Conservation (phyloP, 2,888 invertebrate species). For the Sinopyrophorus schimmeli region DNA sequence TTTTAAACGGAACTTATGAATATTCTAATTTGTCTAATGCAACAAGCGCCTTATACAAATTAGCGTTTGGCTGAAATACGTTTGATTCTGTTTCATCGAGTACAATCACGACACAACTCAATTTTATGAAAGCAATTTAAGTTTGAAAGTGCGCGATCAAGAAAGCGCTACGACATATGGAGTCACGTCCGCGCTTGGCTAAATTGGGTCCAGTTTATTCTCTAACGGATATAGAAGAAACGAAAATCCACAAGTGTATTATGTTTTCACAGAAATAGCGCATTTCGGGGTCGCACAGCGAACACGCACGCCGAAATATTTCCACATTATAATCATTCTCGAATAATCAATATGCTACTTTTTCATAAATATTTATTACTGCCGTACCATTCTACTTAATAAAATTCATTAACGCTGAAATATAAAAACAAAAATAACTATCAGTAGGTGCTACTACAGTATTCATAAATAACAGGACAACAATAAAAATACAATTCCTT, state of each 20-base stretch:
- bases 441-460: no score
- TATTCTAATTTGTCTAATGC: constrained; percentile 7
- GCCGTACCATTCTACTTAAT: no score
- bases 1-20: constrained; percentile 7
- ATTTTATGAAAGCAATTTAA: constrained; percentile 39
- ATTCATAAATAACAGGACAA: no score
- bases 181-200: constrained; percentile 36
- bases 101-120: constrained; percentile 35
- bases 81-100: constrained; percentile 15
- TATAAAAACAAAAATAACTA: no score
- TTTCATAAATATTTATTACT: no score
- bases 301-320: constrained; percentile 7
- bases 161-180: constrained; percentile 35
- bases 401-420: no score
- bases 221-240: constrained; percentile 24
- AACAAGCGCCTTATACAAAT: constrained; percentile 6
- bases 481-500: no score
- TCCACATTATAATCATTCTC: no score
- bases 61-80: not conserved
- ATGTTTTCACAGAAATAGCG: constrained; percentile 11
- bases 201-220: constrained; percentile 26
- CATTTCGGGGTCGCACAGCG: constrained; percentile 3
- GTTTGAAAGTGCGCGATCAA: constrained; percentile 35
- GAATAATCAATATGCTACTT: no score
- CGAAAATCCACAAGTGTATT: constrained; percentile 22